Evolutionary conservation across 2,113 vertebrate species (phyloP).

Genomic region (Myotis brandtii): DNA sequence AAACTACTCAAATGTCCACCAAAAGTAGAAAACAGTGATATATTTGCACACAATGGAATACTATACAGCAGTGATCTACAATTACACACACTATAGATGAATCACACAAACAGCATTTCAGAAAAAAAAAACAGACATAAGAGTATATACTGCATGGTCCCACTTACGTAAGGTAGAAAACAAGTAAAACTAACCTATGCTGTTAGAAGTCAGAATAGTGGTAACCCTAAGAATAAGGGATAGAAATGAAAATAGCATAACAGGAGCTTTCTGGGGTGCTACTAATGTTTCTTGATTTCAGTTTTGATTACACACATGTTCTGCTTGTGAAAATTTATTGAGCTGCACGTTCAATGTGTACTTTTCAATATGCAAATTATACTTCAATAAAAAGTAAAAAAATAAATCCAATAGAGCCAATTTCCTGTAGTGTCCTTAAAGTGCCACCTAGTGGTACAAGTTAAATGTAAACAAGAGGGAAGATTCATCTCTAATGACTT

Average conservation of each 20-base stretch:
- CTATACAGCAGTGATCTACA: conserved; percentile 42
- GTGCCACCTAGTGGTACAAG: conserved; percentile 87
- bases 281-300: conserved; percentile 22
- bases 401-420: conserved; percentile 53
- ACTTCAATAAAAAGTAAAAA: conserved; percentile 43
- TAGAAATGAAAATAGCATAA: neutral
- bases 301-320: neutral
- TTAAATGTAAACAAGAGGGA: conserved; percentile 51
- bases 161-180: neutral
- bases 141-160: neutral
- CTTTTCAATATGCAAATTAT: neutral
- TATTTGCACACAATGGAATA: conserved; percentile 37
- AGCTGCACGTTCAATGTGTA: neutral
- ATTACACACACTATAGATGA: neutral
- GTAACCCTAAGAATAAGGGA: neutral
- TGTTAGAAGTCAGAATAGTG: neutral
- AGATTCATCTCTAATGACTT: neutral
- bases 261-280: neutral
- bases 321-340: conserved; percentile 33
- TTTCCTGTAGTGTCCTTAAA: conserved; percentile 80
- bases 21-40: conserved; percentile 9
- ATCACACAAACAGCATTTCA: neutral
- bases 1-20: conserved; percentile 26
- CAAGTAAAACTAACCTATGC: neutral
- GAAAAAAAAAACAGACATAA: conserved; percentile 32